These are phyloP conservation scores for Euclidia mi DNA, from an alignment of 2,888 invertebrate genomes.

Conservation along the genomic window DNA sequence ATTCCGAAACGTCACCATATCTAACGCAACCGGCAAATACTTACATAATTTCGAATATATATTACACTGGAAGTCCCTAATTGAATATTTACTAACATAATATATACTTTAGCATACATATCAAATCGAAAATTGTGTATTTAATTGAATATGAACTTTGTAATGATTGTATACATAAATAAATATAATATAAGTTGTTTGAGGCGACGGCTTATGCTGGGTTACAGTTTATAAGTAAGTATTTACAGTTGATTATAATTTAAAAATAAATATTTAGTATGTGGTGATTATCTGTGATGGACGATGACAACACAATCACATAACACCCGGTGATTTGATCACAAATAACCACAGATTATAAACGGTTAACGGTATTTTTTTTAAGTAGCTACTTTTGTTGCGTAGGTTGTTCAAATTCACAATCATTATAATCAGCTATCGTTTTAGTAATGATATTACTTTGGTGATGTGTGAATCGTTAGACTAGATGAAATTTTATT, in stretches of 20 bases:
- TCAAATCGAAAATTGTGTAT: conserved; percentile 1
- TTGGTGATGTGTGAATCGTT: conserved; percentile 3
- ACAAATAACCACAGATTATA: conserved; percentile 7
- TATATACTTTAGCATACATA: not conserved
- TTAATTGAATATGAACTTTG: conserved; percentile 17
- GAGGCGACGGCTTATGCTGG: not conserved
- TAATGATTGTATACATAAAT: not conserved
- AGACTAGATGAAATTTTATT: not conserved
- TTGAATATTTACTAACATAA: conserved; percentile 7
- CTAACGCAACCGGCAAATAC: too few relatives aligned
- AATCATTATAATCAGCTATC: conserved; percentile 2
- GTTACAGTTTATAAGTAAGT: conserved; percentile 5
- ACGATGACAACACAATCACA: conserved; percentile 23
- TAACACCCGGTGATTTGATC: conserved; percentile 12
- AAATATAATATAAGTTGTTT: too few relatives aligned
- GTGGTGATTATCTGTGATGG: conserved; percentile 16
- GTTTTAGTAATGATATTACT: not conserved
- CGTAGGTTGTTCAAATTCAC: not conserved
- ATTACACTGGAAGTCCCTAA: conserved; percentile 8
- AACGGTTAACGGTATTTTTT: conserved; percentile 2
- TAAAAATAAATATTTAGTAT: conserved; percentile 21
- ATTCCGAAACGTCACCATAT: too few relatives aligned
- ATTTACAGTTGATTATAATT: conserved; percentile 18
- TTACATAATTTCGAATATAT: conserved; percentile 9
- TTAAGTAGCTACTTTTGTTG: not conserved